Evolutionary conservation across 2,797 vertebrate genomes (phyloP), one percentile per base, ranked within the genome.

Genomic region (Apodemus agrarius): DNA sequence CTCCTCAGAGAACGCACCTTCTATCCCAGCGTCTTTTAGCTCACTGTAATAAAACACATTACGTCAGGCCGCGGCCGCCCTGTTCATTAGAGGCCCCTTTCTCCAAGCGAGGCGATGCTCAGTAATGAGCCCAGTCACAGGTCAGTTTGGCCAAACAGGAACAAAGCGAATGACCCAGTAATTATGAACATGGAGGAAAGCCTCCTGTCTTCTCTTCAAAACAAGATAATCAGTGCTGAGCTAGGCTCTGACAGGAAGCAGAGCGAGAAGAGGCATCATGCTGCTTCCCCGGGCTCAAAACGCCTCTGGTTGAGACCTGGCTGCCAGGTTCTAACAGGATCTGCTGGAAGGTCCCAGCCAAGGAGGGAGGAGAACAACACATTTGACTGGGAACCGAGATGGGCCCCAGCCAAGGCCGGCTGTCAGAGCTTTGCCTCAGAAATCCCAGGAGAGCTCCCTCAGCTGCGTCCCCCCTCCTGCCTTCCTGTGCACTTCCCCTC

Each of bases 131-230:
- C 83, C 24, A 26, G 80, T 90, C 74, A 93, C 37, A 43, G 81
- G 52, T 75, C 57, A 92, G 49, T 75, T 81, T 88, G 81, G 61
- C 49, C 90, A 96, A 88, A 81, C 92, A 96, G 83, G 95, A 97
- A 95, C 96, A 95, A 96, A 97, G 89, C 69, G n/a, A 92, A 93
- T 61, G 65, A n/a, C 79, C 75, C 80, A 78, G 16, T 90, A 95
- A 95, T 95, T 97, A 92, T 67, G 52, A 94, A 76, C 59, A 65
- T 31, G 69, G 81, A 86, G 43, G 79, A 65, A 92, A 81, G 49
- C 78, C 91, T 78, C 54, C 72, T 52, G 21, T 81, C 59, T 86
- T 89, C 52, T 65, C 72, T 86, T 76, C 79, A 90, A 96, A 92
- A 90, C 85, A 96, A 63, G 57, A 89, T 89, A 72, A 74, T 31